A percentile compares a stretch with the other conserved stretches of the same genome.
Evolutionary conservation across 2,888 invertebrate species (phyloP).

Genomic region (Cephus runcator): DNA sequence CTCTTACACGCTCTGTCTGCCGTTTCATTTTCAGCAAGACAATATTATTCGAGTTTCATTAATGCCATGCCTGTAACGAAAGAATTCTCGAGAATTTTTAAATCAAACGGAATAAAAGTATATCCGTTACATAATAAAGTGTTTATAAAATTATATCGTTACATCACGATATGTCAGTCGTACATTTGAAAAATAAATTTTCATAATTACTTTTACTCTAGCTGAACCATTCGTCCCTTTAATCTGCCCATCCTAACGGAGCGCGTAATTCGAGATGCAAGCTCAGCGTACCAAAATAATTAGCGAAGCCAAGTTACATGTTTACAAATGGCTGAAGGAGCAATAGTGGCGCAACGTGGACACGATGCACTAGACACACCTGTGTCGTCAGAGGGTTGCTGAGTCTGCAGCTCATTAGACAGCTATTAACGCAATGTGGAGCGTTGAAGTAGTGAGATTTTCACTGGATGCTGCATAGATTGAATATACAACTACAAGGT

Average conservation of each 20-base stretch:
- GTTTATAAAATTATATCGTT: too few species aligned
- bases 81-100: too few species aligned
- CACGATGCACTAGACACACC: constrained; percentile 26
- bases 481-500: too few species aligned
- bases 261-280: neutral
- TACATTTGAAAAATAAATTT: neutral
- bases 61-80: too few species aligned
- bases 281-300: constrained; percentile 12
- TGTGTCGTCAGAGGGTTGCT: constrained; percentile 31
- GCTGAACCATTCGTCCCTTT: too few species aligned
- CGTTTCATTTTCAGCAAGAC: too few species aligned
- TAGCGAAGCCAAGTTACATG: constrained; percentile 11
- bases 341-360: constrained; percentile 2
- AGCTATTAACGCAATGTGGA: constrained; percentile 30
- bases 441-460: neutral
- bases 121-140: too few species aligned
- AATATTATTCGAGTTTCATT: too few species aligned
- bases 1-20: too few species aligned
- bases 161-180: too few species aligned
- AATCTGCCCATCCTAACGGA: too few species aligned
- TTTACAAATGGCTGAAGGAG: constrained; percentile 2
- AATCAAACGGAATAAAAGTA: too few species aligned
- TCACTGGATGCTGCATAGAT: neutral
- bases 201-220: neutral
- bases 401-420: constrained; percentile 37